These are phyloP conservation scores for Hydra vulgaris DNA, from an alignment of 30 jellyfish, hydroid and myxozoan species.

Conservation along the genomic window DNA sequence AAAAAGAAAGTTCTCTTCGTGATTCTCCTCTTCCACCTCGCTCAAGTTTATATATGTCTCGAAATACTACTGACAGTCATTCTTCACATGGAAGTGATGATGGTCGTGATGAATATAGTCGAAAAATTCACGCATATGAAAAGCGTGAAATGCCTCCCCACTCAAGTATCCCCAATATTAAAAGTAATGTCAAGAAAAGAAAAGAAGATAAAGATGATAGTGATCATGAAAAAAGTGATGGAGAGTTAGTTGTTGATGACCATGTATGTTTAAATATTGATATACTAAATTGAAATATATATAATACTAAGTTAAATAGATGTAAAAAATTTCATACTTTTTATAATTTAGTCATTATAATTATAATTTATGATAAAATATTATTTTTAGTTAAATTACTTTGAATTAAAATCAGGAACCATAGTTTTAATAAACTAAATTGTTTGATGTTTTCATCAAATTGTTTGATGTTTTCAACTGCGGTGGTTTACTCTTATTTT, in stretches of 20 bases:
- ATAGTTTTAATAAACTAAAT: too few species aligned
- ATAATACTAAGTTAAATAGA: too few species aligned
- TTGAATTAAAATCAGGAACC: too few species aligned
- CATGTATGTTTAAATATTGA: constrained; percentile 12
- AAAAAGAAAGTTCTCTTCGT: constrained; percentile 53
- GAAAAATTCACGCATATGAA: constrained; percentile 20
- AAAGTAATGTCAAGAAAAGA: constrained; percentile 29
- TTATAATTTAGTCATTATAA: too few species aligned
- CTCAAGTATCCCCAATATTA: constrained; percentile 21
- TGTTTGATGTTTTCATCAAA: too few species aligned
- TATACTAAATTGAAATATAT: too few species aligned
- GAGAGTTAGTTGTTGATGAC: constrained; percentile 96
- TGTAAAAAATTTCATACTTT: too few species aligned
- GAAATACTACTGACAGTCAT: constrained; percentile 91
- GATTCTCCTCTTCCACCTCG: constrained; percentile 36
- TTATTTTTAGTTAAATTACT: too few species aligned
- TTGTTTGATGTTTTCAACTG: too few species aligned
- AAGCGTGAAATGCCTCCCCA: constrained; percentile 18
- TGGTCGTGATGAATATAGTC: constrained; percentile 42
- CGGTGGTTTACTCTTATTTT: too few species aligned
- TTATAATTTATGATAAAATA: too few species aligned
- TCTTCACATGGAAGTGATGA: constrained; percentile 99
- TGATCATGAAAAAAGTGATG: constrained; percentile 95
- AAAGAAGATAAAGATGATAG: constrained; percentile 65
- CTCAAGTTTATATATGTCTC: constrained; percentile 14